Percentiles rank a stretch among this genome's conserved stretches.
phyloP scores from a whole-genome alignment of 1,140 invertebrate species.

The Mycetomoellerius zeteki region DNA sequence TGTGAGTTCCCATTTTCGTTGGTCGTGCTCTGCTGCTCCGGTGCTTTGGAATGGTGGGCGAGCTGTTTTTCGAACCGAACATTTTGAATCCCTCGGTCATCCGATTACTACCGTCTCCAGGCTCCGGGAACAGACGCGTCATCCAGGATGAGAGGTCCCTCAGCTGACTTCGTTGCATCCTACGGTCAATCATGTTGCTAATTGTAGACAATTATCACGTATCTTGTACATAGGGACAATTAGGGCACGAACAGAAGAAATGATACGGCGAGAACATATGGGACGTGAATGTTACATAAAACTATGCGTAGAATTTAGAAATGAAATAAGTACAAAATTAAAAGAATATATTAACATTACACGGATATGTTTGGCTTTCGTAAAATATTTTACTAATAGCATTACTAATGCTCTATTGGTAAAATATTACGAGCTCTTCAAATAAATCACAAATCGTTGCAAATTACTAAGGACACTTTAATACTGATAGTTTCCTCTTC shows the following conservation, averaged over 20 bases:
- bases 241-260: not conserved
- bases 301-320: not conserved
- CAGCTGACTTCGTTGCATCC: constrained; percentile 85
- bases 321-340: constrained; percentile 8
- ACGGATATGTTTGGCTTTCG: not conserved
- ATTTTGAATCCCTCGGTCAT: constrained; percentile 80
- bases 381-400: not conserved
- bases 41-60: constrained; percentile 77
- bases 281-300: not conserved
- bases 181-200: constrained; percentile 62
- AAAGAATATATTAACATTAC: not conserved
- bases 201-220: constrained; percentile 53
- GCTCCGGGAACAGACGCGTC: constrained; percentile 80
- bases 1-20: constrained; percentile 83
- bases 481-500: not conserved
- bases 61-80: constrained; percentile 83
- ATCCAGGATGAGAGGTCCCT: constrained; percentile 83
- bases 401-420: no score
- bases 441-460: not conserved
- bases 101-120: constrained; percentile 76
- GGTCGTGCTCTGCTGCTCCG: constrained; percentile 77
- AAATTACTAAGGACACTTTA: not conserved
- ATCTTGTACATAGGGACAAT: not conserved
- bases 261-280: not conserved
- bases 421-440: no score